These are phyloP conservation scores for Drosophila asahinai DNA, from an alignment of 1,140 invertebrate species.

Conservation along the genomic window DNA sequence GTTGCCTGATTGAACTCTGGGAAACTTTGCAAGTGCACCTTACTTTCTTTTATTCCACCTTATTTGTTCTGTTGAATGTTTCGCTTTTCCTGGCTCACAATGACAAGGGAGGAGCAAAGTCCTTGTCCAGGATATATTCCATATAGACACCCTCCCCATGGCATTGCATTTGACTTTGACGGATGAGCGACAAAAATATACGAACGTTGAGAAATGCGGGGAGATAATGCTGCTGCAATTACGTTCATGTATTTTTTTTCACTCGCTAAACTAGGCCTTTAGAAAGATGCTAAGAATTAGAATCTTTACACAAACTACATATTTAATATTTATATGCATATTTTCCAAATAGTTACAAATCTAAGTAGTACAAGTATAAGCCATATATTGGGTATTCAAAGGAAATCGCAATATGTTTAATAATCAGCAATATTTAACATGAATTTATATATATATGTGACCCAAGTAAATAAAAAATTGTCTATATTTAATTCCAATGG, in stretches of 20 bases:
- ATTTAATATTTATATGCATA: too few species aligned
- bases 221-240: background rate
- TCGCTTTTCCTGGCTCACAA: background rate
- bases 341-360: too few species aligned
- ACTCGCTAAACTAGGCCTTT: background rate
- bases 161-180: constrained; percentile 14
- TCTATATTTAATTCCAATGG: background rate
- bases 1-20: constrained; percentile 40
- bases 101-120: background rate
- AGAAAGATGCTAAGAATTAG: background rate
- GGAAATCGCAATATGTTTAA: too few species aligned
- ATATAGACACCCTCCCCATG: background rate
- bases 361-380: too few species aligned
- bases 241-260: constrained; percentile 9
- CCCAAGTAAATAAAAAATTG: too few species aligned
- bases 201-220: background rate
- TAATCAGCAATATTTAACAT: too few species aligned
- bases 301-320: too few species aligned
- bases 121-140: constrained; percentile 17
- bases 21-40: constrained; percentile 61
- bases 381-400: too few species aligned
- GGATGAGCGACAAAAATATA: constrained; percentile 28
- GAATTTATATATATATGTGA: too few species aligned
- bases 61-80: constrained; percentile 1
- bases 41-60: background rate